Evolutionary conservation across 2,113 vertebrate species (phyloP).

Genomic region (Strix uralensis): DNA sequence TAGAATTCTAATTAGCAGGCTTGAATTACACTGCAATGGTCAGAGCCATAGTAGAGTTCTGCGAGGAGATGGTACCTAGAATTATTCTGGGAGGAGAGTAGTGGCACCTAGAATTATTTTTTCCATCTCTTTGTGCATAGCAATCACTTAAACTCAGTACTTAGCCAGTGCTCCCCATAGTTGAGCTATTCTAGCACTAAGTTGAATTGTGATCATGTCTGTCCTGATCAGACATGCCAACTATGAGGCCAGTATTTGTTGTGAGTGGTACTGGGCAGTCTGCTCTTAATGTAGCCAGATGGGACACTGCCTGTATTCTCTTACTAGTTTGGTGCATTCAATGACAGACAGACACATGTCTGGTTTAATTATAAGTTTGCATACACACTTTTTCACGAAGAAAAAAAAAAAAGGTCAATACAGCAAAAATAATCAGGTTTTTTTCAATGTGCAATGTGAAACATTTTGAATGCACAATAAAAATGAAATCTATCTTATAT

Average conservation of each 20-base stretch:
- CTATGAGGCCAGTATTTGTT: neutral
- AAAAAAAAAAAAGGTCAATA: neutral
- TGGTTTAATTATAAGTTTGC: neutral
- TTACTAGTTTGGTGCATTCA: neutral
- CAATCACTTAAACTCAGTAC: neutral
- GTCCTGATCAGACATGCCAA: neutral
- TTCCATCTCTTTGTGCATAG: neutral
- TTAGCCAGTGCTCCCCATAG: neutral
- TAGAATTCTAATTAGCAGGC: neutral
- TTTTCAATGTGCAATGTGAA: neutral
- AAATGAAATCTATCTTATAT: neutral
- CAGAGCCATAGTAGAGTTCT: neutral
- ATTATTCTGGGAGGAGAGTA: neutral
- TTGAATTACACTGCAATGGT: neutral
- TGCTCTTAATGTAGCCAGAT: neutral
- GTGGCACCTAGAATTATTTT: neutral
- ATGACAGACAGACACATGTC: neutral
- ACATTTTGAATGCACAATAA: neutral
- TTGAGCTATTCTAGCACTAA: neutral
- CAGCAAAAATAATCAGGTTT: neutral
- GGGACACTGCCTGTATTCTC: neutral
- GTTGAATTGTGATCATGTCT: neutral
- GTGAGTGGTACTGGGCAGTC: neutral
- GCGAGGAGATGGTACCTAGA: neutral
- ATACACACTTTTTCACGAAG: neutral